Conservation (phyloP, 1,140 invertebrate genomes). For the Drosophila pandora region DNA sequence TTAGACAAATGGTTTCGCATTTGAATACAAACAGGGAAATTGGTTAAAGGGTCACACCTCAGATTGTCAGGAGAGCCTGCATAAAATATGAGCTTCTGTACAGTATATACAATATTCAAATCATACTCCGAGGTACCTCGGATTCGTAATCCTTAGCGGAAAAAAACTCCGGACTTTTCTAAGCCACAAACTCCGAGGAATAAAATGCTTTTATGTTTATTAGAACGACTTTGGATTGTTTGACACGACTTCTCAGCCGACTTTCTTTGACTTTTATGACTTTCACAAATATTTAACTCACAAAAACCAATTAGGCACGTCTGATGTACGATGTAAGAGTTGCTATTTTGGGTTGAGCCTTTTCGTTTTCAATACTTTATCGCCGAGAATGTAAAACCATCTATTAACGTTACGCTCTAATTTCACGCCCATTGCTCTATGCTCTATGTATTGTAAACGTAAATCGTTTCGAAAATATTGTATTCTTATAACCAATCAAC, state of each 20-base stretch:
- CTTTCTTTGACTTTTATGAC: background rate
- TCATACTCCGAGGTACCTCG: background rate
- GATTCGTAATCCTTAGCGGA: background rate
- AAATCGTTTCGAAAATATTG: constrained; percentile 58
- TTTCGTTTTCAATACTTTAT: background rate
- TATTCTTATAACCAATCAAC: constrained; percentile 73
- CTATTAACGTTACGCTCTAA: constrained; percentile 76
- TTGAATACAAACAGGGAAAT: constrained; percentile 15
- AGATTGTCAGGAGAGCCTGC: constrained; percentile 2
- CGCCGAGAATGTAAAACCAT: constrained; percentile 53
- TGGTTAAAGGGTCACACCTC: constrained; percentile 8
- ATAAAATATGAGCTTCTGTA: background rate
- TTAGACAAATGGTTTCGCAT: constrained; percentile 25
- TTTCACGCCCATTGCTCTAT: constrained; percentile 69
- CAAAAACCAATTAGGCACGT: constrained; percentile 40
- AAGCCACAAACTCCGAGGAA: constrained; percentile 19
- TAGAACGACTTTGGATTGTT: constrained; percentile 73
- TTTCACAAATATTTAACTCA: constrained; percentile 45
- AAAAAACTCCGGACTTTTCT: constrained; percentile 6
- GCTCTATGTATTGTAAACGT: constrained; percentile 55
- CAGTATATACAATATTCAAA: background rate
- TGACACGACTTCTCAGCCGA: constrained; percentile 49
- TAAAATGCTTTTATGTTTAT: constrained; percentile 77
- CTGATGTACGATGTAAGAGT: constrained; percentile 36
- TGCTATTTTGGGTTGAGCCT: constrained; percentile 50